Base-by-base conservation (phyloP, 2,797 vertebrate genomes). In the Psittacula derbiana region DNA sequence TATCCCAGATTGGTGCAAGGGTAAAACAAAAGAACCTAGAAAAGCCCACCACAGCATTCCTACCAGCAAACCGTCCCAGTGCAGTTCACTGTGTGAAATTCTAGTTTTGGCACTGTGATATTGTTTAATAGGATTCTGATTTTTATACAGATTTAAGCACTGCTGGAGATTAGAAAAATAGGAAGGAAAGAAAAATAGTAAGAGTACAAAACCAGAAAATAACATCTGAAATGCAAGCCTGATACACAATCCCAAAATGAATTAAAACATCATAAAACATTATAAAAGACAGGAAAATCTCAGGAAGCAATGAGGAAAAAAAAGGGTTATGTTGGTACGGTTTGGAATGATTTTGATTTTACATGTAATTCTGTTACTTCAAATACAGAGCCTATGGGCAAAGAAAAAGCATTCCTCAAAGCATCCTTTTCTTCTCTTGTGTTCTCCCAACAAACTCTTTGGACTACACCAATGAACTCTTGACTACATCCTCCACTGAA, bases 401-500 rank as follows among this genome's bases (percentile, higher is more conserved):
- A 7, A 61, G 62, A 62, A 53, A 80, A 65, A 71, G 3, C 47
- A 36, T 44, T 81, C 76, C 74, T 87, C 90, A 96, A 91, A 93
- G 90, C 49, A 38, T 6, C 31, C 20, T 31, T 75, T 55, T 11
- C 66, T 88, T 91, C 60, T 47, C 40, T 87, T 83, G 69, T 74
- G 61, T 70, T 84, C 90, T 95, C 58, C 40, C 43, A 92, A 24
- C 2, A 12, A 69, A 28, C 49, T 43, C 76, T 79, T 75, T 80
- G 73, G 44, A 78, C 61, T 81, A 43, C 61, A 73, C 13, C 70
- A 85, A 73, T 44, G 90, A 74, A 92, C 65, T 72, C 88, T 75
- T 65, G 57, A 90, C 88, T 94, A 78, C 95, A 92, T 93, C 86
- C n/a, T 73, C 85, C 78, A 61, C 74, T 20, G 81, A 96, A 62